Base-by-base conservation (phyloP, 2,797 vertebrate genomes). In the Clamator glandarius region DNA sequence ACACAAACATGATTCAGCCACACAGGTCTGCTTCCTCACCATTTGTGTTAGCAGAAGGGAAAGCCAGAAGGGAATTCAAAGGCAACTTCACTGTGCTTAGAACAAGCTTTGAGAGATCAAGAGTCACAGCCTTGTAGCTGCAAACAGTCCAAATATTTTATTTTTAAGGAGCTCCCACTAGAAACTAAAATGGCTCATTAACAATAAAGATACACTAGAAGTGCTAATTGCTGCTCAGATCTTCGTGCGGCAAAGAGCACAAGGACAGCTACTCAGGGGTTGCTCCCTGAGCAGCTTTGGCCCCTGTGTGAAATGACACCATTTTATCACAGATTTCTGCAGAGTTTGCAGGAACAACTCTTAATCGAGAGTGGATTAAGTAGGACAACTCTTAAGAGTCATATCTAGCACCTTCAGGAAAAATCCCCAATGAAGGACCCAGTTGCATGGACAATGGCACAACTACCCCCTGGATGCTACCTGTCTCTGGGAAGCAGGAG, bases 51-150 rank as follows among this genome's bases (percentile, higher is more conserved):
- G 44, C 93, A 93, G 80, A 81, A 88, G 93, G 81, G 66, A 84
- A 94, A 96, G 95, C 74, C 64, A 63, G 80, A 91, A 87, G 50
- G 19, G 74, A 62, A 87, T 91, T 97, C 82, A 92, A 91, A 89
- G 74, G 90, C 88, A 91, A 50, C 74, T 46, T 48, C 24, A 3
- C 76, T 93, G 84, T 48, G 57, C 54, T 77, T 62, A 92, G 90
- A 58, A 68, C 58, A 51, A 16, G 2, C 28, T 41, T 39, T 7
- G 35, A 59, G 66, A 66, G 46, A 83, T n/a, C 54, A 50, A 51
- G 18, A 77, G 42, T 74, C 23, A 11, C 50, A 70, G 64, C n/a
- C 29, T 12, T 62, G 35, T 39, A 28, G 46, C 7, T 62, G 62
- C 51, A 83, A 24, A 15, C 51, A 48, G n/a, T 13, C 46, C 46